A percentile compares a stretch with the other conserved stretches of the same genome.
These are phyloP conservation scores for Toxostoma redivivum DNA, from an alignment of 2,113 vertebrate species.

Conservation along the genomic window DNA sequence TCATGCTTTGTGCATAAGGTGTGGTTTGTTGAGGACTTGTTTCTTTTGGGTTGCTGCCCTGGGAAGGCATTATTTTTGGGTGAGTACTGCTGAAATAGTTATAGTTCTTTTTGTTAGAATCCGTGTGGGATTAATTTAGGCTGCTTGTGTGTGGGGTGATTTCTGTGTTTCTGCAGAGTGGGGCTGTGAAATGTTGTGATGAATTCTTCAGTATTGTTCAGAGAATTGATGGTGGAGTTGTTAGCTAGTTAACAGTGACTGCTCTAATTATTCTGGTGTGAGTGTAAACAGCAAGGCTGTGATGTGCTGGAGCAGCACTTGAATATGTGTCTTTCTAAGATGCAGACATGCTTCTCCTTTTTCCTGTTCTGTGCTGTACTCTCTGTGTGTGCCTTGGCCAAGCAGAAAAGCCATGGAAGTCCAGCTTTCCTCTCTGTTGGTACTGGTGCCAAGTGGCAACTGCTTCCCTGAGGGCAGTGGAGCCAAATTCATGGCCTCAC, in stretches of 20 bases:
- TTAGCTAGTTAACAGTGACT: conserved; percentile 40
- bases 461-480: not conserved
- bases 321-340: not conserved
- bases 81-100: not conserved
- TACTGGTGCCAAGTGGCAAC: not conserved
- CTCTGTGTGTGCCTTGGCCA: not conserved
- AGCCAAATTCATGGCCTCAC: not conserved
- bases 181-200: not conserved
- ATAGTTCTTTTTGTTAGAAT: not conserved
- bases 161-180: not conserved
- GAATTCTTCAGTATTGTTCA: conserved; percentile 8
- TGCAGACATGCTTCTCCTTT: not conserved
- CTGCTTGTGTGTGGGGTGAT: not conserved
- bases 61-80: not conserved
- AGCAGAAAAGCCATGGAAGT: not conserved
- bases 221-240: not conserved
- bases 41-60: conserved; percentile 18
- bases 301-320: not conserved
- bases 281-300: conserved; percentile 7
- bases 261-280: conserved; percentile 29
- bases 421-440: not conserved
- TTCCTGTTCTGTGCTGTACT: not conserved
- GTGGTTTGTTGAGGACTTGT: not conserved
- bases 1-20: conserved; percentile 17
- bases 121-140: not conserved